phyloP scores from a whole-genome alignment of 1,140 invertebrate species.

The Saccostrea glomerata region DNA sequence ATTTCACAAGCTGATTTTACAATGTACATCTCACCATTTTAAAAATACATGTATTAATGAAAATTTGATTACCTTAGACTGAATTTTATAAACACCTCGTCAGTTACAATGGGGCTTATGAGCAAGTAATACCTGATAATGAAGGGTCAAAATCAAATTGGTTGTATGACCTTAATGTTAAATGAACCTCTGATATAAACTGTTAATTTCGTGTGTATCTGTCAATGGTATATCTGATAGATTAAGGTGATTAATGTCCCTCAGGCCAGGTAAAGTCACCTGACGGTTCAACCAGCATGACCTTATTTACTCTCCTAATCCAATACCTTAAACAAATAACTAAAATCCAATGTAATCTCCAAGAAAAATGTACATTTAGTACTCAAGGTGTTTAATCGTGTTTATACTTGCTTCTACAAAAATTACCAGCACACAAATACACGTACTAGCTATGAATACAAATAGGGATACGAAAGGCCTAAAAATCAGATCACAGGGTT shows the following conservation, averaged over 20 bases:
- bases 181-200: neutral
- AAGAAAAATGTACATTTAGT: neutral
- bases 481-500: too few species aligned
- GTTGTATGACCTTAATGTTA: constrained; percentile 1
- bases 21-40: neutral
- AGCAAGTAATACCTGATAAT: neutral
- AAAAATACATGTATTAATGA: neutral
- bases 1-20: neutral
- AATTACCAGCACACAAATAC: too few species aligned
- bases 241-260: constrained; percentile 26
- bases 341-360: constrained; percentile 8
- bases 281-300: neutral
- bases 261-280: constrained; percentile 11
- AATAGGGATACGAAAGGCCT: too few species aligned
- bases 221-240: neutral
- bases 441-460: too few species aligned
- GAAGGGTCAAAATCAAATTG: neutral
- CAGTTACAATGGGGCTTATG: neutral
- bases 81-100: constrained; percentile 9
- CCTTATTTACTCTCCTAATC: constrained; percentile 34
- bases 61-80: neutral
- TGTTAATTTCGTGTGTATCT: neutral
- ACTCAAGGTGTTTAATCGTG: neutral
- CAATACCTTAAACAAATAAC: constrained; percentile 21
- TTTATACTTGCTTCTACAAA: neutral